Conservation (phyloP, 2,888 invertebrate species). For the Acronicta leporina region DNA sequence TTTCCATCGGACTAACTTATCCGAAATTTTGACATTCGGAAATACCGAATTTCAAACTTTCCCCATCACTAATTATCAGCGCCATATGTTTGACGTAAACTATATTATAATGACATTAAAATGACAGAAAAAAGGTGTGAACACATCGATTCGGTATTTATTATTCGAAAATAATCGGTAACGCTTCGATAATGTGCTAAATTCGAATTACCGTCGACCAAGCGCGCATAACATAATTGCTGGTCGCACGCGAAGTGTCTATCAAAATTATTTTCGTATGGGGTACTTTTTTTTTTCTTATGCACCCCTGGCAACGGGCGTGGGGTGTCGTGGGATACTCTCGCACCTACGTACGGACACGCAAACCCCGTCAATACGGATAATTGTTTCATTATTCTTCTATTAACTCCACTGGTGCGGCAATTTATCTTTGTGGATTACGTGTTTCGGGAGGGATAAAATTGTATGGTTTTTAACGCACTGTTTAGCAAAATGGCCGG, state of each 20-base stretch:
- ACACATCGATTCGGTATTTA: constrained; percentile 75
- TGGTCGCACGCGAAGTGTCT: constrained; percentile 87
- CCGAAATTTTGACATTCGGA: constrained; percentile 34
- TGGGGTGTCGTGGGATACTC: constrained; percentile 72
- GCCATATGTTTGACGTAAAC: constrained; percentile 69
- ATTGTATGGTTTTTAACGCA: constrained; percentile 59
- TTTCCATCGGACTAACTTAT: constrained; percentile 59
- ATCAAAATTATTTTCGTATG: constrained; percentile 86
- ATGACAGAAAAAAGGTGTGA: constrained; percentile 79
- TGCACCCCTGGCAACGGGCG: constrained; percentile 70
- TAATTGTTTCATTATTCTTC: constrained; percentile 89
- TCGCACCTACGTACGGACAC: constrained; percentile 72
- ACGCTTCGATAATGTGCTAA: constrained; percentile 86
- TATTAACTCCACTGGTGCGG: constrained; percentile 84
- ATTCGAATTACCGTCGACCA: constrained; percentile 76
- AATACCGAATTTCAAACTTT: constrained; percentile 25
- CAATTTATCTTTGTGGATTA: constrained; percentile 73
- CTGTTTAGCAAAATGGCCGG: constrained; percentile 56
- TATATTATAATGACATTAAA: constrained; percentile 77
- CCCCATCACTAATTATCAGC: constrained; percentile 57
- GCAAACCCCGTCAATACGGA: constrained; percentile 81
- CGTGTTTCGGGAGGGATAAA: constrained; percentile 51
- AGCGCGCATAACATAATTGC: constrained; percentile 78
- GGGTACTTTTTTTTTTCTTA: constrained; percentile 78
- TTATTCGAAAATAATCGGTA: constrained; percentile 78